Percentiles rank a stretch among this genome's conserved stretches.
Evolutionary conservation across 1,140 invertebrate species (phyloP).

Genomic region (Holotrichia oblita): DNA sequence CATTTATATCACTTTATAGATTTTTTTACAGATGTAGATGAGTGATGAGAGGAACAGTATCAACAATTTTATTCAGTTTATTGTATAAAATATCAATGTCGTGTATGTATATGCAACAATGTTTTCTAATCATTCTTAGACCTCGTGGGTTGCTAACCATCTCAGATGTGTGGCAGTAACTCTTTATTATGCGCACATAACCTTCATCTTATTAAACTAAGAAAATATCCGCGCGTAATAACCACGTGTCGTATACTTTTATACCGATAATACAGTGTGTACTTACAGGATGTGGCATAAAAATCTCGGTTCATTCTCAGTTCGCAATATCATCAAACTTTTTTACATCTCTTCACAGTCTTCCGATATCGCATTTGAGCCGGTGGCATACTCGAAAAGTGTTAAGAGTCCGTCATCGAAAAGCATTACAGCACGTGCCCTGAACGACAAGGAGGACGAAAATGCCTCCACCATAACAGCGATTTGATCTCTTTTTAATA

Average conservation of each 20-base stretch:
- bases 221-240: not conserved
- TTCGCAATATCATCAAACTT: slow-evolving; percentile 7
- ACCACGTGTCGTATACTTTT: slow-evolving; percentile 1
- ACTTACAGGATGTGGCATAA: not conserved
- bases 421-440: not conserved
- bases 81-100: no score
- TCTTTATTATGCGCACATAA: not conserved
- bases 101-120: no score
- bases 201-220: slow-evolving; percentile 13
- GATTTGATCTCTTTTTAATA: slow-evolving; percentile 1
- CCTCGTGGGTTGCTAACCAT: no score
- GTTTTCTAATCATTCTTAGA: no score
- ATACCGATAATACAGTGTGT: not conserved
- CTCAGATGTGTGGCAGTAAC: no score
- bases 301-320: no score
- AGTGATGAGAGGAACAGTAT: no score
- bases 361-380: not conserved
- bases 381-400: not conserved
- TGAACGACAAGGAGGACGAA: not conserved
- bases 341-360: not conserved
- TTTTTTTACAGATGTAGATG: no score
- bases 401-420: no score
- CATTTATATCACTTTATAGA: no score
- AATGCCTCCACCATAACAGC: not conserved
- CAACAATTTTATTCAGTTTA: no score